Percentiles rank a stretch among this genome's conserved stretches.
These are phyloP conservation scores for Folsomia manolachei DNA, from an alignment of 2,888 invertebrate species.

Conservation along the genomic window DNA sequence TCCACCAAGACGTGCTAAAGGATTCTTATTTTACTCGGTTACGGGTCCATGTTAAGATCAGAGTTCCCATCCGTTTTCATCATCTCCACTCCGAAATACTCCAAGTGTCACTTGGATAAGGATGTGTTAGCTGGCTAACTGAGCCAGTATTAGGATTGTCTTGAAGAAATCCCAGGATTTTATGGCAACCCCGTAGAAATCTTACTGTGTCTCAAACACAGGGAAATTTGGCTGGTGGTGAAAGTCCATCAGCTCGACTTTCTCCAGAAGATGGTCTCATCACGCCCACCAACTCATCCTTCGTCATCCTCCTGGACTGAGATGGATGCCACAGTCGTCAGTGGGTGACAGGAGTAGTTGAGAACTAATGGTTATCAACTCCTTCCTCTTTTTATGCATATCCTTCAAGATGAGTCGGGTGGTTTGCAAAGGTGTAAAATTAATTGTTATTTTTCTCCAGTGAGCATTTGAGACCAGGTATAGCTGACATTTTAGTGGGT, in stretches of 20 bases:
- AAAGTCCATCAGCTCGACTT: too few species aligned
- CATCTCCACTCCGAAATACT: background rate
- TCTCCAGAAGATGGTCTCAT: too few species aligned
- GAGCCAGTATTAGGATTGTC: too few species aligned
- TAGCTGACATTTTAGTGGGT: too few species aligned
- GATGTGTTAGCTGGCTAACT: background rate
- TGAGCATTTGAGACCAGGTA: background rate
- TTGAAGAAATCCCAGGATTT: too few species aligned
- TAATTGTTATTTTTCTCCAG: background rate
- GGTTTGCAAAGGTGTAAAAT: background rate
- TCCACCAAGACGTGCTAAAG: background rate
- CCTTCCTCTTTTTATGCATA: background rate
- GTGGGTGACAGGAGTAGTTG: background rate
- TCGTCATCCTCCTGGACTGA: too few species aligned
- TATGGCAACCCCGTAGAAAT: too few species aligned
- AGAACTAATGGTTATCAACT: background rate
- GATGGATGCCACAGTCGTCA: too few species aligned
- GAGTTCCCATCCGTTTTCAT: background rate
- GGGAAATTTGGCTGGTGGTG: too few species aligned
- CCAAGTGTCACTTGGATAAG: background rate
- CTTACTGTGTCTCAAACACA: too few species aligned
- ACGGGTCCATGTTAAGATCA: background rate
- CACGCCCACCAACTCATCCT: too few species aligned
- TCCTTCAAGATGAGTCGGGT: background rate
- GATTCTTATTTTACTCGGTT: background rate